These are phyloP conservation scores for Spilogale gracilis DNA, from an alignment of 2,113 vertebrate genomes.

Conservation along the genomic window DNA sequence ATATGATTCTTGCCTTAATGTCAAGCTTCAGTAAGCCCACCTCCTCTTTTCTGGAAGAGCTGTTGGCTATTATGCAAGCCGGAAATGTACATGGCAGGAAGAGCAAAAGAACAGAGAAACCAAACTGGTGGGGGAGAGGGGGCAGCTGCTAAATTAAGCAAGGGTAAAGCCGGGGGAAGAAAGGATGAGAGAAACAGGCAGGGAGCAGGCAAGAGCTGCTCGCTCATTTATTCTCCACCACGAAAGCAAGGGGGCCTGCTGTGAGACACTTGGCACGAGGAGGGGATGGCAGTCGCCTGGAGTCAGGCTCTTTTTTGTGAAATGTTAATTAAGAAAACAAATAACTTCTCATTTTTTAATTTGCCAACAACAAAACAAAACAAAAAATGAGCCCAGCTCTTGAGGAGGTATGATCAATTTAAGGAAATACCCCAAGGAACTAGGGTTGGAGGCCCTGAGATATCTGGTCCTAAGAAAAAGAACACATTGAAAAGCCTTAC, in stretches of 20 bases:
- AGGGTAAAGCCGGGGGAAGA: slow-evolving; percentile 49
- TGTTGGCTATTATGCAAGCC: slow-evolving; percentile 53
- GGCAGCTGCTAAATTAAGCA: slow-evolving; percentile 60
- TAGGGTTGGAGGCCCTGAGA: not conserved
- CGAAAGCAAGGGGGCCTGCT: not conserved
- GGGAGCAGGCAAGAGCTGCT: slow-evolving; percentile 58
- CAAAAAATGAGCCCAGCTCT: not conserved
- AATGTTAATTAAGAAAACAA: slow-evolving; percentile 70
- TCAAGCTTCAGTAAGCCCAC: slow-evolving; percentile 49
- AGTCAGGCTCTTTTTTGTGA: slow-evolving; percentile 57
- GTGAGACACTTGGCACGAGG: not conserved
- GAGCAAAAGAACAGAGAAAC: not conserved
- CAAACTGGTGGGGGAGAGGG: not conserved
- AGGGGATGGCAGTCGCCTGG: not conserved
- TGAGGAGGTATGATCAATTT: not conserved
- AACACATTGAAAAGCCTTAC: not conserved
- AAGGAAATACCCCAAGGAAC: slow-evolving; percentile 39
- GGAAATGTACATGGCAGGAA: slow-evolving; percentile 60
- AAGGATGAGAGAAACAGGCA: slow-evolving; percentile 41
- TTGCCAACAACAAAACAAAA: slow-evolving; percentile 58
- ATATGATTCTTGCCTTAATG: not conserved
- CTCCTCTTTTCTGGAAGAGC: slow-evolving; percentile 10
- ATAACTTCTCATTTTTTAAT: slow-evolving; percentile 47
- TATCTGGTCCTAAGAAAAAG: not conserved
- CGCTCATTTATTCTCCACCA: not conserved